Percentiles rank a stretch among this genome's conserved stretches.
These are phyloP conservation scores for Catostomus latipinnis DNA, from an alignment of 2,797 vertebrate genomes.

Conservation along the genomic window DNA sequence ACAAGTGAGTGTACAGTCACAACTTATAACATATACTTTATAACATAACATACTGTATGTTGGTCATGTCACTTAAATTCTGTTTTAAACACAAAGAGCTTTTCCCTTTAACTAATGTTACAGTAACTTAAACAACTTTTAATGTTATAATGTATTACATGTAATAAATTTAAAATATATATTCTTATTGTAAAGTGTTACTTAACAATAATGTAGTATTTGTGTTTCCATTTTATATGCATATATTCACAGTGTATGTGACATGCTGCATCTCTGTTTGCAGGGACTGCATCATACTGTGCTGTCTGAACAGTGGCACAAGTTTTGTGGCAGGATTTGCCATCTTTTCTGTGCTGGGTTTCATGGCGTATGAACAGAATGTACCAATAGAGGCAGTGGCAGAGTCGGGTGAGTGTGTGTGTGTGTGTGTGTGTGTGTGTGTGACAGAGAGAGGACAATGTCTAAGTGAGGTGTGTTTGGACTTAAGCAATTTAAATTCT, in stretches of 20 bases:
- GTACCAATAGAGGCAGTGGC: constrained; percentile 97
- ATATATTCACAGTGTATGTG: no score
- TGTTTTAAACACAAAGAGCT: no score
- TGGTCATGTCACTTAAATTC: background rate
- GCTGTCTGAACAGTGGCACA: constrained; percentile 98
- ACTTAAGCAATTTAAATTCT: constrained; percentile 61
- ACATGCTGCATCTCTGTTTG: constrained; percentile 25
- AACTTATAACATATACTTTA: no score
- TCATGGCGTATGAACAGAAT: constrained; percentile 97
- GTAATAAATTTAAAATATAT: no score
- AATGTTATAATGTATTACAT: no score
- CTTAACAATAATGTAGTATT: no score
- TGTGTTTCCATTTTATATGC: no score
- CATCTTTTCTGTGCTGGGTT: constrained; percentile 98
- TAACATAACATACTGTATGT: background rate
- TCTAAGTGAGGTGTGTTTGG: constrained; percentile 12
- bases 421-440: no score
- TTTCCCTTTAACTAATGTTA: no score
- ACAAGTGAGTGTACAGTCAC: constrained; percentile 81
- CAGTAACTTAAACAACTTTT: no score
- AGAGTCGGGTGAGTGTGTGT: constrained; percentile 87
- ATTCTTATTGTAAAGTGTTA: no score
- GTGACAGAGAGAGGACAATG: background rate
- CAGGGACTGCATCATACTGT: constrained; percentile 98
- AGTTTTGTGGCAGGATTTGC: constrained; percentile 98